phyloP scores from a whole-genome alignment of 2,888 invertebrate species.

The Thymelicus lineola region DNA sequence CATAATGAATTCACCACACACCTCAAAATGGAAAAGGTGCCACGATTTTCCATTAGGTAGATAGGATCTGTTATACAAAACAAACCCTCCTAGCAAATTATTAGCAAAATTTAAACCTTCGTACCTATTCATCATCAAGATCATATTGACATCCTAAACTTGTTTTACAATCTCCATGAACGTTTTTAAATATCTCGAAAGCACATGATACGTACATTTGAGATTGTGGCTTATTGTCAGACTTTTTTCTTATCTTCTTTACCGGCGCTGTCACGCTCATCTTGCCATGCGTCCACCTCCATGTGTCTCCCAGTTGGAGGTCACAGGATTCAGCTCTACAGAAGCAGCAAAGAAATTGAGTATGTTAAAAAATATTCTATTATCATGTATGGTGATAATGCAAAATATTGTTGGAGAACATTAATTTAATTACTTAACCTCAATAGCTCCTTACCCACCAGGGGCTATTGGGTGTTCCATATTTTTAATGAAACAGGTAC shows the following conservation, averaged over 20 bases:
- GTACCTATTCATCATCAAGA: neutral
- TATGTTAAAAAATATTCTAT: conserved; percentile 60
- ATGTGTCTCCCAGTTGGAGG: conserved; percentile 88
- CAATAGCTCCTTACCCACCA: too few relatives aligned
- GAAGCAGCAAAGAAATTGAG: conserved; percentile 83
- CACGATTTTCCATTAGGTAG: neutral
- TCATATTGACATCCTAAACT: conserved; percentile 14
- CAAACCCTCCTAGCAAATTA: too few relatives aligned
- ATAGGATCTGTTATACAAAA: too few relatives aligned
- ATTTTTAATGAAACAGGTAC: too few relatives aligned
- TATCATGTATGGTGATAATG: conserved; percentile 15
- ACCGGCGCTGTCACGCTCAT: conserved; percentile 91
- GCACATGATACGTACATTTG: conserved; percentile 85
- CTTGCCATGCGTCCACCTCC: conserved; percentile 94
- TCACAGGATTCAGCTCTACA: conserved; percentile 96
- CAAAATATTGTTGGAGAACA: conserved; percentile 30
- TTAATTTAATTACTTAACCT: neutral
- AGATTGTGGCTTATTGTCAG: conserved; percentile 88
- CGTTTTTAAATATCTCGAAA: conserved; percentile 59
- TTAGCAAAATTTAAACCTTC: neutral
- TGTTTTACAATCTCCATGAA: conserved; percentile 43
- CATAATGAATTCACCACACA: neutral
- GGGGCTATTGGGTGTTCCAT: too few relatives aligned
- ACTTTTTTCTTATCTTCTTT: conserved; percentile 90
- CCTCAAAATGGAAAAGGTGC: neutral